Base-by-base conservation (phyloP, 1,140 invertebrate species). In the Teleopsis dalmanni region DNA sequence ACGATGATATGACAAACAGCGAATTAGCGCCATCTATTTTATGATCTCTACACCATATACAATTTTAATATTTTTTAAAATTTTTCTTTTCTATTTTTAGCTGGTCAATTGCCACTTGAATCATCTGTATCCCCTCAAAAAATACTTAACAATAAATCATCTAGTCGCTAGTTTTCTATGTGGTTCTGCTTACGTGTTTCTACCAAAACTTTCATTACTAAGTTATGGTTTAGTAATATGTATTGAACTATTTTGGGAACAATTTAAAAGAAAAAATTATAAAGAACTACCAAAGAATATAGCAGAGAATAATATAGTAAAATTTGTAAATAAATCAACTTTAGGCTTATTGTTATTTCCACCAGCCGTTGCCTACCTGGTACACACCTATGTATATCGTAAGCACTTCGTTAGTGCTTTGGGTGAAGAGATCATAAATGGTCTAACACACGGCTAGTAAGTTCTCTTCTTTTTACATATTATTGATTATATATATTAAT, bases 361-460 rank as follows among this genome's bases (percentile, higher is more conserved):
- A 7, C 3, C 56, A 3, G 41, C 50, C 1, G 31, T 60, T 25
- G 57, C 51, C 11, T 57, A 58, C 43, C 45, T 62, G 9, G 56
- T 62, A 22, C 51, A 60, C 36, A 53, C 45, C 4, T 57, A 57
- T 23, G 41, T 46, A 7, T 13, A 58, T 25, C 23, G 44, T 4
- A 51, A 36, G 8, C 6, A 48, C 7, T 40, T 47, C 11, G 35
- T 58, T 2, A 62, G 52, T 38, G 27, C 13, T 4, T 29, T 62
- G 3, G 34, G 48, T 10, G 50, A 22, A 13, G 48, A 47, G 13
- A 42, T 60, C n/a, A 47, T 57, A 1, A 53, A 60, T 45, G 55
- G 37, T 26, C 26, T 54, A 8, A 60, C 59, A n/a, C 53, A 52
- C 3, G 54, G 55, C 31, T 58, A 58, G 60, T 61, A 42, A 59